Percentiles rank a stretch among this genome's conserved stretches.
Evolutionary conservation across 2,888 invertebrate species (phyloP).

Genomic region (Silvanus unidentatus): DNA sequence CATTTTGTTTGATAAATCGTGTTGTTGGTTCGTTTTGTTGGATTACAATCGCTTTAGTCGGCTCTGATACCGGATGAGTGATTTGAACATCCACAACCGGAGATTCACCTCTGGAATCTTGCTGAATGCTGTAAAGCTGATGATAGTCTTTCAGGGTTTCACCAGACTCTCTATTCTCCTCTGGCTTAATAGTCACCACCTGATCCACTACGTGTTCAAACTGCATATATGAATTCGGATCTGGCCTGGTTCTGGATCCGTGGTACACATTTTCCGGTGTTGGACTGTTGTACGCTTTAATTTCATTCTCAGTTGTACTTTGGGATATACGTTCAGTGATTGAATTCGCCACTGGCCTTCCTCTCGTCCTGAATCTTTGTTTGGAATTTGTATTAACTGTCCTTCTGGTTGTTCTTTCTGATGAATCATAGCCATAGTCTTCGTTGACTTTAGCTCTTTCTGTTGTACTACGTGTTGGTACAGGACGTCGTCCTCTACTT

Average conservation of each 20-base stretch:
- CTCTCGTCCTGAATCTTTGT: conserved; percentile 38
- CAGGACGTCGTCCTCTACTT: conserved; percentile 46
- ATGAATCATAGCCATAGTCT: conserved; percentile 15
- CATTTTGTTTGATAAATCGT: too few relatives aligned
- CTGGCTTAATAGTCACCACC: conserved; percentile 17
- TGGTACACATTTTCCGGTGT: conserved; percentile 12
- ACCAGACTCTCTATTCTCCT: conserved; percentile 10
- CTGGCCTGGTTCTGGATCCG: conserved; percentile 9
- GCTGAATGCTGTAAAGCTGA: conserved; percentile 17
- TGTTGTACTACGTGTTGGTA: conserved; percentile 23
- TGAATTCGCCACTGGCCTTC: conserved; percentile 28
- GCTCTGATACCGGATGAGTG: conserved; percentile 22
- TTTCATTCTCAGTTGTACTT: conserved; percentile 27
- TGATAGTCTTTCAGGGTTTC: conserved; percentile 16
- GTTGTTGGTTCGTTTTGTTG: conserved; percentile 20
- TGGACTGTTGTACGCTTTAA: conserved; percentile 16
- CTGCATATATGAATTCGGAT: conserved; percentile 32
- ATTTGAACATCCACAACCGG: conserved; percentile 28
- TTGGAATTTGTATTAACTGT: conserved; percentile 26
- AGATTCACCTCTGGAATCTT: conserved; percentile 12
- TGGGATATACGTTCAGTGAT: conserved; percentile 22
- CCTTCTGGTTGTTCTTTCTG: conserved; percentile 18
- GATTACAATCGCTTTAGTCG: conserved; percentile 10
- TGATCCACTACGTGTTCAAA: conserved; percentile 27
- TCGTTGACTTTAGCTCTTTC: conserved; percentile 27